phyloP scores from a whole-genome alignment of 2,113 vertebrate species.

The Eulemur macaco region DNA sequence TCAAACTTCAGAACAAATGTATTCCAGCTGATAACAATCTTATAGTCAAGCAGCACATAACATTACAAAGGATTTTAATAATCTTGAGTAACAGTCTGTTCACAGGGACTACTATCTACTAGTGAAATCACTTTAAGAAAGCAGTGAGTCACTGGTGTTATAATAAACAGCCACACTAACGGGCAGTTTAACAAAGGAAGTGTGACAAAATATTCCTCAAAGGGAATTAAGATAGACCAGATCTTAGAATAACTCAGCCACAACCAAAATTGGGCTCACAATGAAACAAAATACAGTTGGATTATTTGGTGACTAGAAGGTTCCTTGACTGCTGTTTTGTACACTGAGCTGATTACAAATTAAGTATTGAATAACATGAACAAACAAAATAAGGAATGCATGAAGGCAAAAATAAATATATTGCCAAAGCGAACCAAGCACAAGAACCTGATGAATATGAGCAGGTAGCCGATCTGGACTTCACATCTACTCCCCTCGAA shows the following conservation, averaged over 20 bases:
- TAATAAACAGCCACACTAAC: neutral
- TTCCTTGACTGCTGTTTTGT: neutral
- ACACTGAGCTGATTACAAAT: neutral
- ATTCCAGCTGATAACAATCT: slow-evolving; percentile 37
- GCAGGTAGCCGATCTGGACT: neutral
- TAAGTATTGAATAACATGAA: neutral
- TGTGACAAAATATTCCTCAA: neutral
- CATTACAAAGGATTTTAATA: slow-evolving; percentile 22
- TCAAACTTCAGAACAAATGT: slow-evolving; percentile 11
- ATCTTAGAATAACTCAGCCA: neutral
- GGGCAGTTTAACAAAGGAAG: slow-evolving; percentile 34
- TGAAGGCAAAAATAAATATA: neutral
- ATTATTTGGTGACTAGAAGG: neutral
- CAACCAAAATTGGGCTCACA: neutral
- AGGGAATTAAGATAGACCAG: neutral
- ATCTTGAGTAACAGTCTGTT: slow-evolving; percentile 40
- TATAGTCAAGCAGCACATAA: neutral
- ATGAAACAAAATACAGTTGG: neutral
- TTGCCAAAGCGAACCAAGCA: neutral
- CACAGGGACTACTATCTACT: neutral
- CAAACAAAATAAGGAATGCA: neutral
- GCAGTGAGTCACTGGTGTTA: neutral
- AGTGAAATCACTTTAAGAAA: slow-evolving; percentile 10
- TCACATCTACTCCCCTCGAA: neutral
- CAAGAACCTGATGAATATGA: neutral